Evolutionary conservation across 1,140 invertebrate species (phyloP).

Genomic region (Zaprionus capensis): DNA sequence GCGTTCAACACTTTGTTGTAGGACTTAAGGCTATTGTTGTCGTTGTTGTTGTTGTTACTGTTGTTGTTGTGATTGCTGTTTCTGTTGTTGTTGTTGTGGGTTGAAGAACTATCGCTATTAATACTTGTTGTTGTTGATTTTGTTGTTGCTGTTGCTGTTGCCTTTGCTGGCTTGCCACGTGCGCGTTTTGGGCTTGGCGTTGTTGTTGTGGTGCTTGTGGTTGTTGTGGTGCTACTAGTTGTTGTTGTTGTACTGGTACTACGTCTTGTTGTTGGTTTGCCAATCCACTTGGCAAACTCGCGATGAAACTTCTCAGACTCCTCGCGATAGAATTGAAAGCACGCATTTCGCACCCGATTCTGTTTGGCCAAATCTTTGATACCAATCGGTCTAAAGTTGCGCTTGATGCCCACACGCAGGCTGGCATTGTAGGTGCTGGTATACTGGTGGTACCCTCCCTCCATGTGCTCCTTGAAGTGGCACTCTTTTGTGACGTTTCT

Average conservation of each 20-base stretch:
- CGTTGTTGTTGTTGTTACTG: slow-evolving; percentile 32
- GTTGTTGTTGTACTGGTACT: slow-evolving; percentile 46
- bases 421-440: slow-evolving; percentile 62
- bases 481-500: slow-evolving; percentile 78
- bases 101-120: slow-evolving; percentile 75
- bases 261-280: slow-evolving; percentile 39
- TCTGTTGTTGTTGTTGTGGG: slow-evolving; percentile 34
- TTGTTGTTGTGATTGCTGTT: slow-evolving; percentile 28
- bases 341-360: slow-evolving; percentile 51
- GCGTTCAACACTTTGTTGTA: slow-evolving; percentile 23
- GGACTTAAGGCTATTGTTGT: slow-evolving; percentile 67
- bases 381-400: slow-evolving; percentile 68
- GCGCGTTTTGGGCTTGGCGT: slow-evolving; percentile 53
- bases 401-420: slow-evolving; percentile 70
- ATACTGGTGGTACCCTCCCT: slow-evolving; percentile 64
- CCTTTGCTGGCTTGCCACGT: slow-evolving; percentile 40
- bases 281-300: slow-evolving; percentile 12
- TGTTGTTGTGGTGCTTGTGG: slow-evolving; percentile 47
- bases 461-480: slow-evolving; percentile 71
- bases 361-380: slow-evolving; percentile 47
- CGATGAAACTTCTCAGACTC: slow-evolving; percentile 50
- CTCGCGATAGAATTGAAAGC: slow-evolving; percentile 56
- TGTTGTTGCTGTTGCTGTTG: slow-evolving; percentile 21
- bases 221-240: slow-evolving; percentile 31
- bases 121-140: slow-evolving; percentile 69